Evolutionary conservation across 2,113 vertebrate genomes (phyloP).

Genomic region (Dasypus novemcinctus): DNA sequence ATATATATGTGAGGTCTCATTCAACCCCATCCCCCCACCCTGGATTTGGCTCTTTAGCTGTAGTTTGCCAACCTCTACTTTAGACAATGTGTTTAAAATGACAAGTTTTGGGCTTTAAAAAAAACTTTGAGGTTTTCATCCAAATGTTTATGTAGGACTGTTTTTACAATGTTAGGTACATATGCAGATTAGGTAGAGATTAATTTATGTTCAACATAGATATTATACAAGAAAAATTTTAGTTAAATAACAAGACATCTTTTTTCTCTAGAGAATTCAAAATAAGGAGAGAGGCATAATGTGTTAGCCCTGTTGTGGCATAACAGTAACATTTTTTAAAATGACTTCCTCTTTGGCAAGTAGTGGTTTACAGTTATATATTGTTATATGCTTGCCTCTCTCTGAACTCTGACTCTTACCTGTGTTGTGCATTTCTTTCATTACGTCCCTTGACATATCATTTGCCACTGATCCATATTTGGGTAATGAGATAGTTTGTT

Average conservation of each 20-base stretch:
- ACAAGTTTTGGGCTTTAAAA: too few species aligned
- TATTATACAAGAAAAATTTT: not conserved
- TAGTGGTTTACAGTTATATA: not conserved
- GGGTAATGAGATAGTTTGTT: constrained; percentile 80
- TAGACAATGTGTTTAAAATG: not conserved
- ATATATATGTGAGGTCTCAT: too few species aligned
- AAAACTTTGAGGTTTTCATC: not conserved
- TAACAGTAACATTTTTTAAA: not conserved
- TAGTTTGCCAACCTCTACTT: not conserved
- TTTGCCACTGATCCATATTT: constrained; percentile 67
- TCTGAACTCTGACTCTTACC: not conserved
- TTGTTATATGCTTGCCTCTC: not conserved
- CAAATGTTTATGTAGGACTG: not conserved
- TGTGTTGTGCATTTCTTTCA: not conserved
- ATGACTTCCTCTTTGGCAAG: not conserved
- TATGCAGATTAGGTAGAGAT: not conserved
- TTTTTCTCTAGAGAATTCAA: not conserved
- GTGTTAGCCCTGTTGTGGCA: not conserved
- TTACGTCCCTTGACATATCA: constrained; percentile 46
- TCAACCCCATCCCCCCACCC: too few species aligned
- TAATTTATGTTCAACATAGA: not conserved
- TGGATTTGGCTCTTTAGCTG: not conserved
- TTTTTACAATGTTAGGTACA: not conserved
- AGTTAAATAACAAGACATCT: not conserved
- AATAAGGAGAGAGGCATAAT: not conserved